A percentile compares a stretch with the other conserved stretches of the same genome.
Conservation (phyloP, 1,140 invertebrate genomes). For the Pectinophora gossypiella region DNA sequence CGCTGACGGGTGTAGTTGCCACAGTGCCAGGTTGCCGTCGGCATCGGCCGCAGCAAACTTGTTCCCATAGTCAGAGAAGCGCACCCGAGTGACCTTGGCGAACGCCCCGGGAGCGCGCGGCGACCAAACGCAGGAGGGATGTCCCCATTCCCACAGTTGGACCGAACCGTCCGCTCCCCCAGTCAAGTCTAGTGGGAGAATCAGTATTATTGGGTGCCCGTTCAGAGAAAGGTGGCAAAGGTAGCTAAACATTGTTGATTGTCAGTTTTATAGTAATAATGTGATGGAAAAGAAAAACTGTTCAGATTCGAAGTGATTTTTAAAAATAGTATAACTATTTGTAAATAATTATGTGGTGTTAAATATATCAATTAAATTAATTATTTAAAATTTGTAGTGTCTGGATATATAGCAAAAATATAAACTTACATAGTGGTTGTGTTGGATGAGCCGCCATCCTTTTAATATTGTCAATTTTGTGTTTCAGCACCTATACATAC, state of each 20-base stretch:
- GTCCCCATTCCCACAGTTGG: conserved; percentile 98
- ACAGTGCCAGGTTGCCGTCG: conserved; percentile 92
- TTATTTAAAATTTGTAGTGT: no score
- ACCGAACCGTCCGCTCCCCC: conserved; percentile 98
- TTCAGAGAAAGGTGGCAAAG: no score
- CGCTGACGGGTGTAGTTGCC: conserved; percentile 93
- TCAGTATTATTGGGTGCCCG: no score
- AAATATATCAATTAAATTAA: no score
- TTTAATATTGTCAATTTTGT: conserved; percentile 94
- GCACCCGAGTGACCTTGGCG: conserved; percentile 96
- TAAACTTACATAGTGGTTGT: conserved; percentile 92
- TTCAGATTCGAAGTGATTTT: no score
- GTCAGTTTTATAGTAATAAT: no score
- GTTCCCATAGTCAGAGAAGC: conserved; percentile 97
- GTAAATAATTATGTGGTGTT: no score
- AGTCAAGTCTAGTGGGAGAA: conserved; percentile 93
- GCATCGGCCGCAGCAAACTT: conserved; percentile 98
- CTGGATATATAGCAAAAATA: no score
- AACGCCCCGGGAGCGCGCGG: conserved; percentile 90
- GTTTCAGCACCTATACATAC: conserved; percentile 84
- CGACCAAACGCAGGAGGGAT: conserved; percentile 91
- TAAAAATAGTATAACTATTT: no score
- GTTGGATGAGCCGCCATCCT: conserved; percentile 96
- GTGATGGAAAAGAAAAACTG: no score
- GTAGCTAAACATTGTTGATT: no score